These are phyloP conservation scores for Nephrocerus scutellatus DNA, from an alignment of 2,888 invertebrate genomes.

Conservation along the genomic window DNA sequence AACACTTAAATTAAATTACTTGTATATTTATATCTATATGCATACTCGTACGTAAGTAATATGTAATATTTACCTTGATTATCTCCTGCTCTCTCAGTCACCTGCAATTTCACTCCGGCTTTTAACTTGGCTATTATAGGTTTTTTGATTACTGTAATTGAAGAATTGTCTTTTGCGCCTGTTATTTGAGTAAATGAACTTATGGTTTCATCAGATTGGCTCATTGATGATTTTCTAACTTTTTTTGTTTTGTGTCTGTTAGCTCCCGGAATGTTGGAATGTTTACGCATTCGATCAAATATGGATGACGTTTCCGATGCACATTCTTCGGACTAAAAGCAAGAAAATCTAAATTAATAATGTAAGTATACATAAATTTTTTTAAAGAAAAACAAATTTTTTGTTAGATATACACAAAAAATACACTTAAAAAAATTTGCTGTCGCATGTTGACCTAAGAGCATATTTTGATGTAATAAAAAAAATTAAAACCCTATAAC, in stretches of 20 bases:
- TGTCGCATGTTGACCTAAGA: too few relatives aligned
- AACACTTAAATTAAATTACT: conserved; percentile 1
- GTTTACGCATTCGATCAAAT: conserved; percentile 58
- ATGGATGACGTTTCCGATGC: conserved; percentile 66
- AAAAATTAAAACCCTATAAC: too few relatives aligned
- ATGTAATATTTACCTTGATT: conserved; percentile 56
- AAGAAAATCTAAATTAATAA: conserved; percentile 8
- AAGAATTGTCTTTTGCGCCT: too few relatives aligned
- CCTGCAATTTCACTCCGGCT: conserved; percentile 59
- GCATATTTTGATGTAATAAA: too few relatives aligned
- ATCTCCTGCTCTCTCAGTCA: conserved; percentile 56
- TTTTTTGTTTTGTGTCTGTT: conserved; percentile 37
- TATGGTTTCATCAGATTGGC: conserved; percentile 36
- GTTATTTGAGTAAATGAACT: too few relatives aligned
- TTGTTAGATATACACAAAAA: too few relatives aligned
- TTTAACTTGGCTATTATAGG: conserved; percentile 65
- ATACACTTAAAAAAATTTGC: too few relatives aligned
- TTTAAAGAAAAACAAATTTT: too few relatives aligned
- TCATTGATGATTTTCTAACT: conserved; percentile 32
- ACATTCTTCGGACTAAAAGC: conserved; percentile 54
- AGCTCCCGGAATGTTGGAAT: conserved; percentile 43
- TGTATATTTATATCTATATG: background rate
- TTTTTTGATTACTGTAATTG: too few relatives aligned
- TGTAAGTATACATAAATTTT: too few relatives aligned
- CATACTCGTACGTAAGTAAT: background rate